Evolutionary conservation across 1,140 invertebrate species (phyloP), one percentile per base, ranked within the genome.

Genomic region (Globodera rostochiensis): DNA sequence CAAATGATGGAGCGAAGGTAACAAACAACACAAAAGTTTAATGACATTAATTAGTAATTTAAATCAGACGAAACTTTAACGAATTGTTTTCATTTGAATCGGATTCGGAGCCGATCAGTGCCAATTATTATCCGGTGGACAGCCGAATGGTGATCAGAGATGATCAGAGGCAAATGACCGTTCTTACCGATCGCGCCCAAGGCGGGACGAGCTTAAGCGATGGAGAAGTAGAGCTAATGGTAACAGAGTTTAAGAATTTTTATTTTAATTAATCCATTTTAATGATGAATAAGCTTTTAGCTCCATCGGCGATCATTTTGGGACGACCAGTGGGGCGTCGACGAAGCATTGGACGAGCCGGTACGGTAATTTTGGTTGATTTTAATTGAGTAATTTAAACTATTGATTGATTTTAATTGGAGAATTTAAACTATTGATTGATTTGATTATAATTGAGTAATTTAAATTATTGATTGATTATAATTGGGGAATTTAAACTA

Each of bases 251-350:
- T 19, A 49, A 74, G 50, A 19, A 4, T 66, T 15, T 1, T 66
- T 13, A 13, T 66, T 15, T 19, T 69, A 69, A 47, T 15, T 71
- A 7, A 36, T 19, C 36, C 25, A 71, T 15, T 9, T 70, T 47
- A 1, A 71, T 71, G 3, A 25, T 47, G 4, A 36, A 71, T 11
- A 47, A 47, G 6, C 19, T 82, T 85, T 82, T 67, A 90, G 94
- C 81, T 97, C 47, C 96, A 98, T 89, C 92, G 96, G 80, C 92
- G 95, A 76, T 91, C 95, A 47, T 86, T 97, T 0, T 91, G 93
- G 77, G 96, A 99, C 88, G 97, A 98, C 91, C 93, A 93, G 1
- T 95, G 66, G 36, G 97, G 96, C 7, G 96, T 98, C 0, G 94
- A 92, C 0, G 96, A 99, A 91, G 92, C 96, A 1, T 90, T 99